phyloP scores from a whole-genome alignment of 2,113 vertebrate genomes.

The Melospiza georgiana region DNA sequence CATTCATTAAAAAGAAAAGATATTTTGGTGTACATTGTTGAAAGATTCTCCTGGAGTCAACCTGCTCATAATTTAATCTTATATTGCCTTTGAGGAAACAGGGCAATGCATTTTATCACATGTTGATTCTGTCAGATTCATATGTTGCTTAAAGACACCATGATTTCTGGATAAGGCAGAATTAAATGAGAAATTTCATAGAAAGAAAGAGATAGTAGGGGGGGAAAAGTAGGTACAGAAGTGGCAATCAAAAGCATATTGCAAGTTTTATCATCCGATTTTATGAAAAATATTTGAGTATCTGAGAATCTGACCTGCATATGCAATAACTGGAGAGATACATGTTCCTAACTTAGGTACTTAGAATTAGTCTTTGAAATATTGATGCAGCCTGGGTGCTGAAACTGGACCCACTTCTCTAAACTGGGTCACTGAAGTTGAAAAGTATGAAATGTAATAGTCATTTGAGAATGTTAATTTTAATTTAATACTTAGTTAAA shows the following conservation, averaged over 20 bases:
- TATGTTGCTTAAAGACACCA: neutral
- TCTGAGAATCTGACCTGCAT: neutral
- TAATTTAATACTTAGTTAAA: neutral
- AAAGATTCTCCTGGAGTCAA: neutral
- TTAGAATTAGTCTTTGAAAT: neutral
- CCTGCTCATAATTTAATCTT: neutral
- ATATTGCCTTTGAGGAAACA: neutral
- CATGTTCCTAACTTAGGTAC: neutral
- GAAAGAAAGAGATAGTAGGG: neutral
- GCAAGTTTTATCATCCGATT: neutral
- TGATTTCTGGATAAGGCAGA: neutral
- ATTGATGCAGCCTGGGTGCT: neutral
- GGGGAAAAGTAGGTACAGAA: neutral
- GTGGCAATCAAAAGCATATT: neutral
- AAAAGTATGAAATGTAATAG: neutral
- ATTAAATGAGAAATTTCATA: neutral
- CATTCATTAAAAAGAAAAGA: neutral
- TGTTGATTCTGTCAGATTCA: neutral
- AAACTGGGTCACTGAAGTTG: neutral
- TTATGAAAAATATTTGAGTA: neutral
- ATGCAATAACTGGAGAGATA: neutral
- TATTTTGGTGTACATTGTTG: neutral
- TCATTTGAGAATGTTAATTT: neutral
- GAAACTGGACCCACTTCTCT: neutral
- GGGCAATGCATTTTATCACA: neutral